Percentiles rank a stretch among this genome's conserved stretches.
phyloP scores from a whole-genome alignment of 2,797 vertebrate genomes.

The Manis crassicaudata region DNA sequence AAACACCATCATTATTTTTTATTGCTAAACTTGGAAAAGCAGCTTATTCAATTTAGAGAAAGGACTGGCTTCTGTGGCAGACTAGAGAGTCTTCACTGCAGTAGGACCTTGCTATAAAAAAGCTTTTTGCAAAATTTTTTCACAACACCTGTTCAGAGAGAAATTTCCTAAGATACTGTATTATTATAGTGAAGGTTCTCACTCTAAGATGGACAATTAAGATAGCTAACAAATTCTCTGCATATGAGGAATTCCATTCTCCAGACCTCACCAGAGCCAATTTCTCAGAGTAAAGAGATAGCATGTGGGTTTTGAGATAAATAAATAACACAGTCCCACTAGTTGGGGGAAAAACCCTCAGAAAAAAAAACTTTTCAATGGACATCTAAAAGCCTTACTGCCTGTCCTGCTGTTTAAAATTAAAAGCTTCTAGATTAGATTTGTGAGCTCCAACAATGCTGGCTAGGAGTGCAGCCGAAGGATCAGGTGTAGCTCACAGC shows the following conservation, averaged over 20 bases:
- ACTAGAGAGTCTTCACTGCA: background rate
- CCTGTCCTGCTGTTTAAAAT: constrained; percentile 83
- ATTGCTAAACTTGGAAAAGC: background rate
- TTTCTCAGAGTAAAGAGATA: constrained; percentile 68
- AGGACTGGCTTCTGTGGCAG: background rate
- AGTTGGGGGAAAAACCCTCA: background rate
- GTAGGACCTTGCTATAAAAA: background rate
- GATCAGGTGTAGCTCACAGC: constrained; percentile 52
- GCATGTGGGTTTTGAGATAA: constrained; percentile 68
- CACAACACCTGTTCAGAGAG: background rate
- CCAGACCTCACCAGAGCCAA: background rate
- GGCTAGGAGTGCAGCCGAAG: constrained; percentile 8
- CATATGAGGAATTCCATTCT: background rate
- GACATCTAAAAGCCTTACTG: constrained; percentile 76
- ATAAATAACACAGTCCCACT: constrained; percentile 74
- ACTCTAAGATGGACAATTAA: background rate
- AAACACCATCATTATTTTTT: background rate
- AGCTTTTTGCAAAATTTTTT: background rate
- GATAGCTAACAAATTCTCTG: background rate
- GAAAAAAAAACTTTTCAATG: constrained; percentile 71
- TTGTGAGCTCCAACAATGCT: constrained; percentile 68
- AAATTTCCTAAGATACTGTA: background rate
- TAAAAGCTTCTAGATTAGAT: constrained; percentile 73
- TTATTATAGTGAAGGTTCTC: background rate
- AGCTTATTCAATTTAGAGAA: background rate